Conservation (phyloP, 1,140 invertebrate species). For the Pseudobourletiella spinata region DNA sequence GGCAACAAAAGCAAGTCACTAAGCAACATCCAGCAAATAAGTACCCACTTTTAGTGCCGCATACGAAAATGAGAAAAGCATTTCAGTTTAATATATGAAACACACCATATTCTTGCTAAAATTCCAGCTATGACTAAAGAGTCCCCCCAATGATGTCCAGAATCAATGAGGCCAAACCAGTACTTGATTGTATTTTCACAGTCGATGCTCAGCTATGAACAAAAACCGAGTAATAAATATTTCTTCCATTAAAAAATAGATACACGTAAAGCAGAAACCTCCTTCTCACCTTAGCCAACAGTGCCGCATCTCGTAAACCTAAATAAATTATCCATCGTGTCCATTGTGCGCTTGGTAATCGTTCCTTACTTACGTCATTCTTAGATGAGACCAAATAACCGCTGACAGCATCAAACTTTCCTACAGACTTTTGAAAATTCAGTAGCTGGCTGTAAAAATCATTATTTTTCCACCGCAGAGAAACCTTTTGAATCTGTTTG, state of each 20-base stretch:
- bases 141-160: slow-evolving; percentile 30
- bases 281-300: slow-evolving; percentile 30
- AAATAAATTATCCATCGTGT: slow-evolving; percentile 20
- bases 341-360: slow-evolving; percentile 23
- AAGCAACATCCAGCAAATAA: background rate
- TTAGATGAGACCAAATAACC: background rate
- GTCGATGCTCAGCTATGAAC: slow-evolving; percentile 18
- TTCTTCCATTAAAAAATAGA: too few species aligned
- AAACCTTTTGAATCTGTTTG: slow-evolving; percentile 18
- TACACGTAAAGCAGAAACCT: too few species aligned
- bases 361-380: background rate
- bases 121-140: slow-evolving; percentile 24
- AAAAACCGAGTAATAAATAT: too few species aligned
- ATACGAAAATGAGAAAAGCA: too few species aligned
- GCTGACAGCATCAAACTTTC: background rate
- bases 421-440: slow-evolving; percentile 1
- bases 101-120: slow-evolving; percentile 25
- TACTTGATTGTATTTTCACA: slow-evolving; percentile 22
- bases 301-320: slow-evolving; percentile 13
- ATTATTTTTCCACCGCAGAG: slow-evolving; percentile 19
- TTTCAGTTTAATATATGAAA: background rate
- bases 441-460: slow-evolving; percentile 11
- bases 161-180: slow-evolving; percentile 28
- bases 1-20: background rate
- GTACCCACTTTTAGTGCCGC: background rate